Evolutionary conservation across 2,888 invertebrate species (phyloP).

Genomic region (Diaphora mendica): DNA sequence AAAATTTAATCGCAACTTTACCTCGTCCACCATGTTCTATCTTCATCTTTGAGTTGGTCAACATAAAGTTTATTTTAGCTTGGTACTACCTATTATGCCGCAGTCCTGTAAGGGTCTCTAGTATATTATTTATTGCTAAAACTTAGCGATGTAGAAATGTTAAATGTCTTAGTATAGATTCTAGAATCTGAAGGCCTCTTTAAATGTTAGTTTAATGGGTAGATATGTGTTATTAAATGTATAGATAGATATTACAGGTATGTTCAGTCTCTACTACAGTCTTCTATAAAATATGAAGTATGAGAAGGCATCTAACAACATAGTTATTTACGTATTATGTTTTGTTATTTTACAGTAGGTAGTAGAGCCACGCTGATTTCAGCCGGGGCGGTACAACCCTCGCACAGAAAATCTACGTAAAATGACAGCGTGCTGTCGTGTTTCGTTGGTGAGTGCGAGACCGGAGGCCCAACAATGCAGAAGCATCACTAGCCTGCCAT

Average conservation of each 20-base stretch:
- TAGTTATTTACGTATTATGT: no score
- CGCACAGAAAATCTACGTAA: no score
- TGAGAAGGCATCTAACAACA: no score
- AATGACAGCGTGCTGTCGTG: no score
- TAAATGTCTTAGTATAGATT: constrained; percentile 18
- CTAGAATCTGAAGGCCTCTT: not conserved
- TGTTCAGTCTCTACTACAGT: no score
- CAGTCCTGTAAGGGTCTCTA: constrained; percentile 8
- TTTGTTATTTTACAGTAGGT: no score
- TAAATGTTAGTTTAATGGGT: not conserved
- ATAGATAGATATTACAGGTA: not conserved
- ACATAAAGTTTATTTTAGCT: constrained; percentile 7
- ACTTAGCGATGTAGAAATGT: constrained; percentile 41
- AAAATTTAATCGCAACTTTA: not conserved
- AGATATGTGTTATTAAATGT: not conserved
- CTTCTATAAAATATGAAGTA: no score
- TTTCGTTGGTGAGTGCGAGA: no score
- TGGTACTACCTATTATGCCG: not conserved
- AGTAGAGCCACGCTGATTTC: no score
- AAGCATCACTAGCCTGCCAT: no score
- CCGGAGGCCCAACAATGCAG: no score
- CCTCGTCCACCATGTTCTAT: not conserved
- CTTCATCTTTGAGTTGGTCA: not conserved
- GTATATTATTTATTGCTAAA: constrained; percentile 49
- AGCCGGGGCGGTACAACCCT: no score